Evolutionary conservation across 1,140 invertebrate genomes (phyloP).

Genomic region (Latrodectus geometricus): DNA sequence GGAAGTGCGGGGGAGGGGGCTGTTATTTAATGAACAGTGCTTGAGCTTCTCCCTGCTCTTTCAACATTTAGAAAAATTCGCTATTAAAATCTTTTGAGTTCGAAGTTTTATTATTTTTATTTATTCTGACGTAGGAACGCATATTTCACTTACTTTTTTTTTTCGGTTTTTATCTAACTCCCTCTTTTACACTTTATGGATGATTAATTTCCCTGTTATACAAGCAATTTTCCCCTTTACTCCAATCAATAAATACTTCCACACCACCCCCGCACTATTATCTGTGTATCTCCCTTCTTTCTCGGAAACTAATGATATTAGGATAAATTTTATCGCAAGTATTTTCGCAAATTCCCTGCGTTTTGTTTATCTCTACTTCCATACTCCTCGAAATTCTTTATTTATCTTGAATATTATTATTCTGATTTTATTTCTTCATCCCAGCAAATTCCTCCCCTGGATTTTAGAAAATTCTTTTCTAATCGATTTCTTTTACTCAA

Average conservation of each 20-base stretch:
- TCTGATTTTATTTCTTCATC: too few relatives aligned
- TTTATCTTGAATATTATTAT: too few relatives aligned
- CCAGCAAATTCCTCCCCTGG: too few relatives aligned
- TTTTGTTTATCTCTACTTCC: constrained; percentile 2
- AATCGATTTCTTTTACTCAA: too few relatives aligned
- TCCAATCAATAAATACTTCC: constrained; percentile 27
- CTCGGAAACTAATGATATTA: constrained; percentile 25
- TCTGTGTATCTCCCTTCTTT: background rate
- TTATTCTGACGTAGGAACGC: background rate
- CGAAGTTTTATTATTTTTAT: constrained; percentile 1
- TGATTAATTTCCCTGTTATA: constrained; percentile 50
- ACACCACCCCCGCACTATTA: background rate
- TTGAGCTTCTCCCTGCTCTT: background rate
- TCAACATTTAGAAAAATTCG: constrained; percentile 6
- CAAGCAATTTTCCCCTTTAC: constrained; percentile 14
- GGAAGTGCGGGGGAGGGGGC: background rate
- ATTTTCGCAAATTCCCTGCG: background rate
- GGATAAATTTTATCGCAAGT: constrained; percentile 36
- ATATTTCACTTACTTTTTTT: background rate
- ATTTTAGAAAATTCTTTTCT: too few relatives aligned
- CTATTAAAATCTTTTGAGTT: constrained; percentile 34
- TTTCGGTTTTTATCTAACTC: constrained; percentile 23
- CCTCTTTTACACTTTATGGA: constrained; percentile 37
- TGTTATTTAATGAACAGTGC: constrained; percentile 25
- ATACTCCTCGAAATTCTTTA: background rate